Conservation (phyloP, 2,113 vertebrate genomes). For the Gracilinanus agilis region DNA sequence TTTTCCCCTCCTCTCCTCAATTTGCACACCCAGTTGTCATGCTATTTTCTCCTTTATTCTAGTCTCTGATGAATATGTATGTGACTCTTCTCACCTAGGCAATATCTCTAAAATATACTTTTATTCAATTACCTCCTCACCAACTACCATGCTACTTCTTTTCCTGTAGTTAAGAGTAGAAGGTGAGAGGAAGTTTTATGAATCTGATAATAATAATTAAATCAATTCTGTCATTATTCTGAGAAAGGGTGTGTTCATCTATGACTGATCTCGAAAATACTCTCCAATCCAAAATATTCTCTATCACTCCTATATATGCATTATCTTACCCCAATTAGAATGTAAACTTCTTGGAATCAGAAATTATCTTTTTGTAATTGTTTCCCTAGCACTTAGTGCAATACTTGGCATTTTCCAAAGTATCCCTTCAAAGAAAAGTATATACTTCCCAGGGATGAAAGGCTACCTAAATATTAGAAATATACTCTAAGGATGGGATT, state of each 20-base stretch:
- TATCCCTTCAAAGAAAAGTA: neutral
- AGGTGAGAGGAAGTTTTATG: neutral
- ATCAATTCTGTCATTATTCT: neutral
- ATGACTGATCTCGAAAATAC: neutral
- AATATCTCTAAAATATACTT: neutral
- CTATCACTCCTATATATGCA: neutral
- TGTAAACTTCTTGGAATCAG: neutral
- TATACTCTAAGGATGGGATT: too few species aligned
- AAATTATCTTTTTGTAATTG: neutral
- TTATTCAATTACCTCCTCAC: neutral
- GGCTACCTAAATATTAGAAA: neutral
- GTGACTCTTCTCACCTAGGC: neutral
- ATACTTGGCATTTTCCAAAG: neutral
- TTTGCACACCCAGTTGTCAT: neutral
- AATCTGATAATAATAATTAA: neutral
- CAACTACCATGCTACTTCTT: neutral
- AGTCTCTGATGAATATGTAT: neutral
- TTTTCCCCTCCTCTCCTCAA: neutral
- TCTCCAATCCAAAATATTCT: too few species aligned
- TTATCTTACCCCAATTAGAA: neutral
- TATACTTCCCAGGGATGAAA: neutral
- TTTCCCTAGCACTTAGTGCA: neutral
- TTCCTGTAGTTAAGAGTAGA: neutral
- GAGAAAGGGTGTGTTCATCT: neutral
- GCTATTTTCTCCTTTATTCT: neutral